These are phyloP conservation scores for Oreonectes daqikongensis DNA, from an alignment of 2,797 vertebrate genomes.

Conservation along the genomic window DNA sequence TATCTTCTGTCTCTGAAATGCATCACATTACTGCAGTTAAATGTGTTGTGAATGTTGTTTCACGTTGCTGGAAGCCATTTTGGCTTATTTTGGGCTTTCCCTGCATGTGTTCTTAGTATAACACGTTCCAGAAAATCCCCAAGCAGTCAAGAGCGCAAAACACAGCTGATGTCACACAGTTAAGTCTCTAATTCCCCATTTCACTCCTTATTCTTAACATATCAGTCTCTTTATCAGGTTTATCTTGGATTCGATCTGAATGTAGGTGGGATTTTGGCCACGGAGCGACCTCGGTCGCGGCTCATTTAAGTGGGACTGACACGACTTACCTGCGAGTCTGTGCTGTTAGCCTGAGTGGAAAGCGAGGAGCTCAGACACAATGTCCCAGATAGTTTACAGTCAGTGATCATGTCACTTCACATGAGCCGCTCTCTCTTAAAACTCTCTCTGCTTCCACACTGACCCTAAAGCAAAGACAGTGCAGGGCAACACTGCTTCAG, in stretches of 20 bases:
- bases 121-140: not conserved
- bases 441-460: not conserved
- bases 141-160: not conserved
- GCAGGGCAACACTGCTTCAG: not conserved
- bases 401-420: constrained; percentile 36
- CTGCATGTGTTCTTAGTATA: not conserved
- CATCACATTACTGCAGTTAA: not conserved
- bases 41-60: constrained; percentile 20
- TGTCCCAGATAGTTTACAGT: constrained; percentile 41
- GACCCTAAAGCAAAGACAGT: not conserved
- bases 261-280: not conserved
- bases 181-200: constrained; percentile 20
- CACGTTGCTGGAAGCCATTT: constrained; percentile 13
- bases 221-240: not conserved
- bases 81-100: constrained; percentile 11
- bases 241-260: not conserved
- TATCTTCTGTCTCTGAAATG: not conserved
- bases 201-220: constrained; percentile 2
- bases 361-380: constrained; percentile 24
- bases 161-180: not conserved
- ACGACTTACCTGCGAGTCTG: constrained; percentile 26
- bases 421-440: constrained; percentile 27
- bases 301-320: constrained; percentile 1
- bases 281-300: not conserved
- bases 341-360: not conserved